Percentiles rank a stretch among this genome's conserved stretches.
Conservation (phyloP, 2,797 vertebrate species). For the Percopsis omiscomaycus region DNA sequence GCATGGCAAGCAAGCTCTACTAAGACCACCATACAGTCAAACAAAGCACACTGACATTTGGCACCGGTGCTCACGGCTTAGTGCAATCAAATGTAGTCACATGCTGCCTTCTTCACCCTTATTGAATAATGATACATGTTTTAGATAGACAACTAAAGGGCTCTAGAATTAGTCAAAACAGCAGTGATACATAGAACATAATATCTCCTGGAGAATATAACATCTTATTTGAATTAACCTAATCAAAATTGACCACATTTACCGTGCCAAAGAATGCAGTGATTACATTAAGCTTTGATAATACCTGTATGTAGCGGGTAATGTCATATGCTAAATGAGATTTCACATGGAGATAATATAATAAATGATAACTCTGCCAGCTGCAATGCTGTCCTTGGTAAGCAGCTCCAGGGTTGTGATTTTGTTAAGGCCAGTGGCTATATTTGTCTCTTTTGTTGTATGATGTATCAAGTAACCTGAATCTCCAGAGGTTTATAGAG, state of each 20-base stretch:
- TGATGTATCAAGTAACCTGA: slow-evolving; percentile 6
- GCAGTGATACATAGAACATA: slow-evolving; percentile 1
- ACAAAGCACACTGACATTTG: slow-evolving; percentile 61
- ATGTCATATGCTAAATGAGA: neutral
- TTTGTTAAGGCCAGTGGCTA: slow-evolving; percentile 5
- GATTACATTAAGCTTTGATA: neutral
- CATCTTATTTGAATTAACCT: too few species aligned
- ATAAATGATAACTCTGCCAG: neutral
- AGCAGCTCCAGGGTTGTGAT: slow-evolving; percentile 1
- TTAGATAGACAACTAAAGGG: slow-evolving; percentile 51
- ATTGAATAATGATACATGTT: slow-evolving; percentile 44
- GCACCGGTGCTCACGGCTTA: slow-evolving; percentile 50
- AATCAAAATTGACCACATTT: too few species aligned
- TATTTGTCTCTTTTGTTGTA: slow-evolving; percentile 22
- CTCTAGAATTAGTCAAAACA: slow-evolving; percentile 18
- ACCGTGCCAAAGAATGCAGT: neutral
- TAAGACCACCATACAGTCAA: slow-evolving; percentile 55
- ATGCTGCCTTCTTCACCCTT: slow-evolving; percentile 53
- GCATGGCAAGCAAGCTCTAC: slow-evolving; percentile 40
- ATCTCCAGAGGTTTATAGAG: slow-evolving; percentile 4
- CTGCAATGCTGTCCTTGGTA: neutral
- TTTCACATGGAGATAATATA: neutral
- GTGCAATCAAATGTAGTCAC: slow-evolving; percentile 66
- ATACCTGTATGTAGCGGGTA: neutral
- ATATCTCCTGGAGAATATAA: neutral